A percentile compares a stretch with the other conserved stretches of the same genome.
These are phyloP conservation scores for Drosophila serrata DNA, from an alignment of 1,140 invertebrate species.

Conservation along the genomic window DNA sequence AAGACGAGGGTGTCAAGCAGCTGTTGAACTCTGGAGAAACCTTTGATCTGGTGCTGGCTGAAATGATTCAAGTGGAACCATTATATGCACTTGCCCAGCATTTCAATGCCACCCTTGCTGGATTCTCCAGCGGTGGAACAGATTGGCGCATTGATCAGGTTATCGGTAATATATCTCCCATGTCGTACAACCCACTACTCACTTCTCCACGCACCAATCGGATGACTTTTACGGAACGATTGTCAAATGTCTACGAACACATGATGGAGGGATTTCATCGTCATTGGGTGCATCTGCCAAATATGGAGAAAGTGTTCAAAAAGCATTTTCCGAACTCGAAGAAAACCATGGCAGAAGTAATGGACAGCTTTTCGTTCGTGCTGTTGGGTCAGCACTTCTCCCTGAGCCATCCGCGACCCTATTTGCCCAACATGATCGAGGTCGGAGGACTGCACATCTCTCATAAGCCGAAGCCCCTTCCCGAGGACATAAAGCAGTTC, in stretches of 20 bases:
- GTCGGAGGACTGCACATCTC: conserved; percentile 87
- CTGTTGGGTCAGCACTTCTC: conserved; percentile 87
- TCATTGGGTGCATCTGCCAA: conserved; percentile 45
- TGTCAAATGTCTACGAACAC: conserved; percentile 74
- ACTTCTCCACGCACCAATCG: conserved; percentile 62
- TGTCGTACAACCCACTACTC: conserved; percentile 78
- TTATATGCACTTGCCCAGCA: conserved; percentile 66
- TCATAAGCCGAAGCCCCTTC: conserved; percentile 78
- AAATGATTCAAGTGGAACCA: conserved; percentile 59
- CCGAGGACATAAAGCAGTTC: conserved; percentile 86
- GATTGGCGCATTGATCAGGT: conserved; percentile 51
- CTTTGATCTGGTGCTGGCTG: conserved; percentile 78
- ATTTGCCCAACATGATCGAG: conserved; percentile 87
- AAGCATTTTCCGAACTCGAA: conserved; percentile 85
- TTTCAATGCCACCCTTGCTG: conserved; percentile 76
- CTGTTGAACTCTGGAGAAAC: conserved; percentile 60
- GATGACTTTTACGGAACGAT: conserved; percentile 85
- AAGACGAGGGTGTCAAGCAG: conserved; percentile 51
- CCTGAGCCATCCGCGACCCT: conserved; percentile 85
- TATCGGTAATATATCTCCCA: conserved; percentile 70
- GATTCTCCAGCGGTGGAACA: conserved; percentile 69
- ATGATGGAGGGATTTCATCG: conserved; percentile 23
- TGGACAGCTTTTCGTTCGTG: conserved; percentile 86
- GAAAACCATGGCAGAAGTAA: conserved; percentile 52
- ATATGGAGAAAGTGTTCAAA: conserved; percentile 66